Conservation (phyloP, 35 echinoderm and acorn worm genomes). For the Anneissia japonica region DNA sequence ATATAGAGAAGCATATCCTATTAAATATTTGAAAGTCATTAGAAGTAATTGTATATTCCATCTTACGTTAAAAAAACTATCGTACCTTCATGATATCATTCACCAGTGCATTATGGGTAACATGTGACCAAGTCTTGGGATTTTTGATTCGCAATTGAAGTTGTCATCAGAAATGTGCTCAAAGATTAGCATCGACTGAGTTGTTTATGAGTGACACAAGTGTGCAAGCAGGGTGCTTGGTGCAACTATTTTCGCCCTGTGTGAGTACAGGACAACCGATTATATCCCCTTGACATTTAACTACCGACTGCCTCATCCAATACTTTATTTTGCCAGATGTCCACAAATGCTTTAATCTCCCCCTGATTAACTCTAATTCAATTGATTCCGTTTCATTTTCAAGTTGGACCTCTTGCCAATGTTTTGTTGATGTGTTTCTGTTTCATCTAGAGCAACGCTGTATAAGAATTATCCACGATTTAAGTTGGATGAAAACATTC, state of each 20-base stretch:
- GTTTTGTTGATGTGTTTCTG: not conserved
- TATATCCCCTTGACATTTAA: not conserved
- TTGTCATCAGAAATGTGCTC: not conserved
- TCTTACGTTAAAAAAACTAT: no score
- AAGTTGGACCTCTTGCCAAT: not conserved
- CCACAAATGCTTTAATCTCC: not conserved
- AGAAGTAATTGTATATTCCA: no score
- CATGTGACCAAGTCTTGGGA: not conserved
- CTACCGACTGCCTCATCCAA: not conserved
- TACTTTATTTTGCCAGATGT: not conserved
- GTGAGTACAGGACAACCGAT: not conserved
- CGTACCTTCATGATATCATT: no score
- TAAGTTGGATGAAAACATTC: not conserved
- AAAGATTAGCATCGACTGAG: not conserved
- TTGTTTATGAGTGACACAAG: not conserved
- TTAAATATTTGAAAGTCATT: no score
- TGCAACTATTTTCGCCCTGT: not conserved
- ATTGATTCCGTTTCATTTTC: not conserved
- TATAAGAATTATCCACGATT: not conserved
- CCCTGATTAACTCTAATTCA: not conserved
- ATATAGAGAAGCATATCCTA: no score
- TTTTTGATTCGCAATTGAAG: not conserved
- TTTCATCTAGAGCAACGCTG: not conserved
- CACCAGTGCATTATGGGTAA: no score
- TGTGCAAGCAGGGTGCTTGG: not conserved